Evolutionary conservation across 2,888 invertebrate genomes (phyloP), one percentile per base, ranked within the genome.

Genomic region (Agrotis segetum): DNA sequence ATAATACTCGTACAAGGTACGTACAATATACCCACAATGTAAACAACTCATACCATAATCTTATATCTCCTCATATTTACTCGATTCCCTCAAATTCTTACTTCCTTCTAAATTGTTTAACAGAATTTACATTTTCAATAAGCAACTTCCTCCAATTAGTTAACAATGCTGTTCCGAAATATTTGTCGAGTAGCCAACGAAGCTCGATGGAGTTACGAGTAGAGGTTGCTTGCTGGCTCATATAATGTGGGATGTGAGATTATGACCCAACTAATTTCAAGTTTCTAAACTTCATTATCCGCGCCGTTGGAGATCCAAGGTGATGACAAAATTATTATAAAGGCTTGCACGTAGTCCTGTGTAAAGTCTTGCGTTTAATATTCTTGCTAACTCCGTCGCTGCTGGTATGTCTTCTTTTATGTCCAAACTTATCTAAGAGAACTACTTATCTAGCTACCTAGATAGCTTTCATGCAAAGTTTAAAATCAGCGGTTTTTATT

Each of bases 261-360:
- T 92, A 91, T 92, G 90, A 91, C 91, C 91, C 87, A 92, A 92
- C 93, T 93, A 94, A 94, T 94, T 93, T 88, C 92, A 94, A 94
- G 94, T 94, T 94, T 91, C 90, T 88, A 90, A 94, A 94, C 93
- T 94, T 94, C 91, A 93, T 94, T 94, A 94, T 89, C 86, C 94
- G 93, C 94, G 74, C 91, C 90, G 92, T 90, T 92, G 93, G 90
- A 92, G 91, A 92, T 92, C 89, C 89, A 91, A 92, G 90, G 91
- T 89, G 91, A 91, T 90, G 90, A 91, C 92, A 91, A 92, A 91
- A 92, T 92, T 91, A 91, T 89, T 90, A 90, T 89, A 91, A 91
- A 88, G 89, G 87, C 87, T 83, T 87, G 71, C 76, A 63, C 59
- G 29, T 70, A 49, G 65, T 79, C 71, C 66, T 67, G 69, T 69